A percentile compares a stretch with the other conserved stretches of the same genome.
Evolutionary conservation across 2,888 invertebrate species (phyloP).

Genomic region (Pachydiplax longipennis): DNA sequence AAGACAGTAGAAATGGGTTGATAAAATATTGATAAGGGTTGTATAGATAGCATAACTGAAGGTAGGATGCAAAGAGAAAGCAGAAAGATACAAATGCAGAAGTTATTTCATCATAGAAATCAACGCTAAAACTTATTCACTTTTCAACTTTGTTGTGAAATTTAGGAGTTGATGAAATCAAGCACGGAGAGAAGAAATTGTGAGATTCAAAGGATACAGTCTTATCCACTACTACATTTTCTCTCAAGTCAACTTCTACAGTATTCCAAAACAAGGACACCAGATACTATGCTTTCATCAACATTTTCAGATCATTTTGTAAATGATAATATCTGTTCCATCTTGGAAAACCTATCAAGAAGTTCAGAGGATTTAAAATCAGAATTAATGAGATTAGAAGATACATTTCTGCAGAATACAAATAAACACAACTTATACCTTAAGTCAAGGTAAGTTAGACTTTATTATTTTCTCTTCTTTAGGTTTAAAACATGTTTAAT

Average conservation of each 20-base stretch:
- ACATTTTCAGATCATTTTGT: no score
- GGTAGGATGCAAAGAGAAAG: no score
- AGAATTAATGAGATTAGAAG: background rate
- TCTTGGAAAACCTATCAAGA: background rate
- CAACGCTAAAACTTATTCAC: no score
- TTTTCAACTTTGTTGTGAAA: background rate
- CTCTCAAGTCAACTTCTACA: background rate
- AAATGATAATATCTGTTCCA: background rate
- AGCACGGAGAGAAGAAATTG: background rate
- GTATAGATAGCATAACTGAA: no score
- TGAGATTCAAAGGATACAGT: background rate
- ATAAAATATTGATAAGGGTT: background rate
- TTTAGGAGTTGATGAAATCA: slow-evolving; percentile 6
- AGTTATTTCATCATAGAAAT: no score
- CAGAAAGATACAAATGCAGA: no score
- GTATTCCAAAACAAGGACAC: background rate
- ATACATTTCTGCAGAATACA: background rate
- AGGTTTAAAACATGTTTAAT: background rate
- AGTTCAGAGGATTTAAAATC: background rate
- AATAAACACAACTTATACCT: background rate
- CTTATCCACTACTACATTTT: background rate
- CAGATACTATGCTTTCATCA: no score
- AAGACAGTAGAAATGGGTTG: background rate
- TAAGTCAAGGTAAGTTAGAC: background rate
- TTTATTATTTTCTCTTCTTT: background rate